Evolutionary conservation across 2,888 invertebrate species (phyloP).

Genomic region (Nemoura dubitans): DNA sequence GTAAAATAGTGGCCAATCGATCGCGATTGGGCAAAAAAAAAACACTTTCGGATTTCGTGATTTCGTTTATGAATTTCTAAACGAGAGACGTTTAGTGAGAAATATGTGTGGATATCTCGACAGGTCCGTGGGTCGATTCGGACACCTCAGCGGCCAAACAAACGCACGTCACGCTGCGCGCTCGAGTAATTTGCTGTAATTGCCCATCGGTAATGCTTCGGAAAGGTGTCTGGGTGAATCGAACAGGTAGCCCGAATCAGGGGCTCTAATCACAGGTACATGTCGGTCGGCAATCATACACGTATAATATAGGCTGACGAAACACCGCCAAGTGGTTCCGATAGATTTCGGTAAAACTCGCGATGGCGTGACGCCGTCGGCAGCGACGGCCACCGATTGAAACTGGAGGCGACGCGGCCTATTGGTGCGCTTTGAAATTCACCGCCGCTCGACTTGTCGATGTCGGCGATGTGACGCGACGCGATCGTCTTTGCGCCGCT

Average conservation of each 20-base stretch:
- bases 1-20: background rate
- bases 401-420: background rate
- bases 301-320: no score
- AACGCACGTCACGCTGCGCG: background rate
- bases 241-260: slow-evolving; percentile 27
- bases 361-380: background rate
- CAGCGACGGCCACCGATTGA: background rate
- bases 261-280: slow-evolving; percentile 33
- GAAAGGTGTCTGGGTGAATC: background rate
- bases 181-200: background rate
- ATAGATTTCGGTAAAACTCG: background rate
- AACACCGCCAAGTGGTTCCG: background rate
- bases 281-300: background rate
- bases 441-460: background rate
- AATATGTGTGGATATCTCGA: background rate
- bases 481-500: no score
- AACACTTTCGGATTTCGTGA: background rate
- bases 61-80: background rate
- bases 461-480: background rate
- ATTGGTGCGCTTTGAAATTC: slow-evolving; percentile 1
- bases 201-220: background rate
- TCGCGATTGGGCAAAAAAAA: background rate
- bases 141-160: no score
- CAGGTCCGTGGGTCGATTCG: no score
- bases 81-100: background rate